Conservation (phyloP, 2,797 vertebrate genomes). For the Xiphorhynchus erythropygius region DNA sequence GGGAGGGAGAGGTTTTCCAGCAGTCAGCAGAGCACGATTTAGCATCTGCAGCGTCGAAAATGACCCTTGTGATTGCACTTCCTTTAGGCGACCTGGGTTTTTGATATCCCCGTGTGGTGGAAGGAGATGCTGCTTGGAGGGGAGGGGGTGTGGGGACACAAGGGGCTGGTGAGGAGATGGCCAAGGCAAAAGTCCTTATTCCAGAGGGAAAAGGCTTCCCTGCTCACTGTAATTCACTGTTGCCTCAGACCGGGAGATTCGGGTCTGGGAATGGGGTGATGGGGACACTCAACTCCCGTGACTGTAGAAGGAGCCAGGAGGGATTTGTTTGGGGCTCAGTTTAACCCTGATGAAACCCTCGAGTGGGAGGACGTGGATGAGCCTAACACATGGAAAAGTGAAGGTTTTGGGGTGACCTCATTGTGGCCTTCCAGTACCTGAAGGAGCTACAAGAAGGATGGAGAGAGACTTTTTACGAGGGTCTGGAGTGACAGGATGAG, state of each 20-base stretch:
- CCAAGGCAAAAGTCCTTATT: not conserved
- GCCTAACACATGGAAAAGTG: not conserved
- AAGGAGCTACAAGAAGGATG: not conserved
- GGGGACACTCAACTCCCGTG: too few relatives aligned
- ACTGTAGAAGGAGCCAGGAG: not conserved
- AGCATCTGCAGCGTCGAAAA: slow-evolving; percentile 63
- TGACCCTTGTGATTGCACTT: slow-evolving; percentile 49
- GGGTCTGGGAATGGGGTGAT: not conserved
- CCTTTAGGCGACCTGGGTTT: slow-evolving; percentile 26
- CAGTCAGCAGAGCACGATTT: slow-evolving; percentile 65
- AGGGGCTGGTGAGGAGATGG: accelerated
- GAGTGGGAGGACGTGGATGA: not conserved
- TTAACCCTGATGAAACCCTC: not conserved
- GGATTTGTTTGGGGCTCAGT: not conserved
- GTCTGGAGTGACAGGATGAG: not conserved
- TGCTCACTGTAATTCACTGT: not conserved
- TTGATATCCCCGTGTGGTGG: not conserved
- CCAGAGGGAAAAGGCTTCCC: not conserved
- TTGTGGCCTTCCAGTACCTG: not conserved
- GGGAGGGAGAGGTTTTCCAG: slow-evolving; percentile 60
- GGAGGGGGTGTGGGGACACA: not conserved
- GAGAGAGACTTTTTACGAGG: accelerated
- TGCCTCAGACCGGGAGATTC: not conserved
- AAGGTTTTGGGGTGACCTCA: not conserved
- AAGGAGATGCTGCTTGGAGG: not conserved